Evolutionary conservation across 2,888 invertebrate species (phyloP).

Genomic region (Punctoribates punctum): DNA sequence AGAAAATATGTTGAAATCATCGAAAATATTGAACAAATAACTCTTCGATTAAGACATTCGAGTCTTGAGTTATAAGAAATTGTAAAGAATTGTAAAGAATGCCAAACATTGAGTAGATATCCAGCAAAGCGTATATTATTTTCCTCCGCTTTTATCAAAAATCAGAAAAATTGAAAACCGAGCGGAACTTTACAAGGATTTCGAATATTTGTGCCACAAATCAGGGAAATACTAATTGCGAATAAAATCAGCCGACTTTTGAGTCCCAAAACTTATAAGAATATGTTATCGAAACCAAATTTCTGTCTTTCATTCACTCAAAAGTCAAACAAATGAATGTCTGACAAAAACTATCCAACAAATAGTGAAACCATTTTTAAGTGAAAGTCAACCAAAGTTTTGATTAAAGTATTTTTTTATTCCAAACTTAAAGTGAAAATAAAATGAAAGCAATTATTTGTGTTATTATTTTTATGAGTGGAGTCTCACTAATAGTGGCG

Average conservation of each 20-base stretch:
- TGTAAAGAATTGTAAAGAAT: constrained; percentile 1
- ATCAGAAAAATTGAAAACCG: background rate
- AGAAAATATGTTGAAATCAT: too few relatives aligned
- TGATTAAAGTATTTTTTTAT: too few relatives aligned
- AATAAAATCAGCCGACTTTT: background rate
- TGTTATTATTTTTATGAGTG: background rate
- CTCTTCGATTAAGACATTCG: too few relatives aligned
- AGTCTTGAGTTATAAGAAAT: too few relatives aligned
- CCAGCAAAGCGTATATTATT: constrained; percentile 12
- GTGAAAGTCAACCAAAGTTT: too few relatives aligned
- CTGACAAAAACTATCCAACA: too few relatives aligned
- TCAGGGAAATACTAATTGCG: constrained; percentile 13
- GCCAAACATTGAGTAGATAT: background rate
- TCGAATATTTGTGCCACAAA: background rate
- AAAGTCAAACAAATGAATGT: too few relatives aligned
- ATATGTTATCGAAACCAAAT: background rate
- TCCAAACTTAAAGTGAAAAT: background rate
- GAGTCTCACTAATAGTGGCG: background rate
- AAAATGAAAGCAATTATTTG: background rate
- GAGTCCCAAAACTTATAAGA: constrained; percentile 7
- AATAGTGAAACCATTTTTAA: too few relatives aligned
- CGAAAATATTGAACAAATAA: too few relatives aligned
- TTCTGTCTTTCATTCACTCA: too few relatives aligned
- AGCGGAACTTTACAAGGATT: constrained; percentile 31
- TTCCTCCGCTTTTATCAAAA: background rate